These are phyloP conservation scores for Mormyrus iriodes DNA, from an alignment of 2,113 vertebrate genomes.

Conservation along the genomic window DNA sequence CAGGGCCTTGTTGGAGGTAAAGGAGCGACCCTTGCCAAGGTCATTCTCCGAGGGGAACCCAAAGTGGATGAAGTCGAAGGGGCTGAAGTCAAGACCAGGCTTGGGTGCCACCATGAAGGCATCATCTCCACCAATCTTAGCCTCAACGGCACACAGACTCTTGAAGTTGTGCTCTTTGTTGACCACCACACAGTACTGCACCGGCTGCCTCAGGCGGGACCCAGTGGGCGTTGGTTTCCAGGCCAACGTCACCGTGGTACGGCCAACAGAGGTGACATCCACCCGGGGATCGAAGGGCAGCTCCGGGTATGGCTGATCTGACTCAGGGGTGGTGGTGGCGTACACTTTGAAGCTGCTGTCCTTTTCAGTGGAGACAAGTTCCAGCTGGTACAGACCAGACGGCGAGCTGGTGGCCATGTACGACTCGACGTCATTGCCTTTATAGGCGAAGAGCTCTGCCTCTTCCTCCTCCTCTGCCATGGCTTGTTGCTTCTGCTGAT, in stretches of 20 bases:
- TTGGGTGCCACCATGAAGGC: slow-evolving; percentile 86
- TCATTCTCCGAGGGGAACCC: slow-evolving; percentile 77
- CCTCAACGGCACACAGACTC: slow-evolving; percentile 89
- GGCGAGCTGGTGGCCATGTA: slow-evolving; percentile 82
- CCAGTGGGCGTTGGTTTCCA: slow-evolving; percentile 94
- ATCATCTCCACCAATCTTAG: slow-evolving; percentile 76
- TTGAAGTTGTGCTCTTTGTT: slow-evolving; percentile 98
- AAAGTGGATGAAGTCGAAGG: slow-evolving; percentile 91
- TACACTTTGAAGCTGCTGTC: slow-evolving; percentile 94
- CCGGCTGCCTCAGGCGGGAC: slow-evolving; percentile 76
- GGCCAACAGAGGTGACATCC: slow-evolving; percentile 83
- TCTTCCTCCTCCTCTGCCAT: slow-evolving; percentile 71
- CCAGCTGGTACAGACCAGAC: slow-evolving; percentile 87
- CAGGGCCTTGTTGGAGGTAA: slow-evolving; percentile 46
- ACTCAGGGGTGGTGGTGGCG: slow-evolving; percentile 89
- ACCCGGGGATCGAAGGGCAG: slow-evolving; percentile 88
- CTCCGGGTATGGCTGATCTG: slow-evolving; percentile 90
- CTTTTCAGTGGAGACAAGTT: slow-evolving; percentile 93
- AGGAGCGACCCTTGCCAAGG: slow-evolving; percentile 65
- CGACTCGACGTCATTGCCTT: slow-evolving; percentile 91
- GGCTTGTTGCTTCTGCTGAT: slow-evolving; percentile 86
- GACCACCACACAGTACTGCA: slow-evolving; percentile 90
- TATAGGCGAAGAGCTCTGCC: slow-evolving; percentile 85
- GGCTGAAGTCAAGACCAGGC: slow-evolving; percentile 88
- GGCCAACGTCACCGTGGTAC: slow-evolving; percentile 82